Base-by-base conservation (phyloP, 2,797 vertebrate species). In the Cynopterus sphinx region DNA sequence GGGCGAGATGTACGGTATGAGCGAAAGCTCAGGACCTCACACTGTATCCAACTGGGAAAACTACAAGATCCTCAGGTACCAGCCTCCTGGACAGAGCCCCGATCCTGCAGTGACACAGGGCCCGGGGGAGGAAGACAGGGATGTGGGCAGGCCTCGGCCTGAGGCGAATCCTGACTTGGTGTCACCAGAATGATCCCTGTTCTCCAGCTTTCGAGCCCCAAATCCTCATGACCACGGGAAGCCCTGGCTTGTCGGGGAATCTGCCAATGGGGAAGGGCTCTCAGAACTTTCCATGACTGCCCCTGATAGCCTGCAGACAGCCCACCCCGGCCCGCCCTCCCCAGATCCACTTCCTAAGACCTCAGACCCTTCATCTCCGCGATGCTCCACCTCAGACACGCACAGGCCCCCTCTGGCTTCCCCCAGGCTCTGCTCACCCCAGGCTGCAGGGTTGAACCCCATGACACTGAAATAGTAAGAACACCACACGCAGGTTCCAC, bases 1-100 rank as follows among this genome's bases (percentile, higher is more conserved):
- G 15, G 98, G 99, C 0, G 99, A 99, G 97, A 98, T 99, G 67
- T 99, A 99, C 0, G 99, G 99, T 41, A 99, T 99, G 99, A 99
- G 99, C 0, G 99, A 99, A 96, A 99, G 99, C 98, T 98, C 99
- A 0, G 99, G 99, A 0, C 99, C 99, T 1, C 99, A 99, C 97
- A 99, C 99, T 0, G 21, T 98, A 43, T 99, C 99, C 4, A 43
- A 67, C 3, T 88, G 96, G 0, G 96, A 97, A 0, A 97, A 98
- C 19, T 99, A 99, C 98, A 98, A 81, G 84, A 90, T 99, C 0
- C 98, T 98, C 96, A 99, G 99, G 99, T 99, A 98, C 26, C 0
- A 0, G 43, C 8, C 55, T 55, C 63, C 61, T 1, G 1, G 51
- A 57, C 7, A 39, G 43, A 21, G 1, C 22, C n/a, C 21, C 2